Conservation (phyloP, 2,888 invertebrate genomes). For the Sycophila texana region DNA sequence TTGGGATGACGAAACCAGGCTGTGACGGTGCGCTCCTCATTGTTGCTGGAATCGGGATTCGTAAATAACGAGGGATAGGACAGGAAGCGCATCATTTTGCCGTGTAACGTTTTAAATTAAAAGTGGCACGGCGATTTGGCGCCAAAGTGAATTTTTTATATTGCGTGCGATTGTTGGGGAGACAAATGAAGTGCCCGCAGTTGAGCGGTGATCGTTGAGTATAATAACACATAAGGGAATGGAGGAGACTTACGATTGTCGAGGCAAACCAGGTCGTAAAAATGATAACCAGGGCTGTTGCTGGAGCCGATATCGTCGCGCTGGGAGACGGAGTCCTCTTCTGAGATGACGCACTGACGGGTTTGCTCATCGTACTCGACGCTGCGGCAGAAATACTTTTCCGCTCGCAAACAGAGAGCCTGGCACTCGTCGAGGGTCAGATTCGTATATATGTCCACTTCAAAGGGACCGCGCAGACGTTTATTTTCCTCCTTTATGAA, state of each 20-base stretch:
- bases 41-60: no score
- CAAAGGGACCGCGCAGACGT: slow-evolving; percentile 90
- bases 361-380: slow-evolving; percentile 93
- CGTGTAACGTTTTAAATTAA: no score
- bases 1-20: not conserved
- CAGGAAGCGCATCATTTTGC: no score
- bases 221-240: no score
- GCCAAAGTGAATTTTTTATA: not conserved
- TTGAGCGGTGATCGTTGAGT: no score
- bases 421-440: slow-evolving; percentile 92
- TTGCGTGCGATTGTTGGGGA: no score
- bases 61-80: no score
- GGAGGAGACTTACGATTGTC: slow-evolving; percentile 88
- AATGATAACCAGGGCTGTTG: slow-evolving; percentile 90
- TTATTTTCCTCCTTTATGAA: slow-evolving; percentile 94
- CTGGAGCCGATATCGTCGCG: slow-evolving; percentile 91
- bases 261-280: slow-evolving; percentile 92
- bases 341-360: slow-evolving; percentile 90
- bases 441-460: slow-evolving; percentile 91
- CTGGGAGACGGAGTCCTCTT: slow-evolving; percentile 93
- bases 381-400: slow-evolving; percentile 93
- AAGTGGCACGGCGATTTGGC: no score
- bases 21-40: not conserved
- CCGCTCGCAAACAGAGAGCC: slow-evolving; percentile 89
- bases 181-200: no score